These are phyloP conservation scores for Argentina silus DNA, from an alignment of 2,797 vertebrate species.

Conservation along the genomic window DNA sequence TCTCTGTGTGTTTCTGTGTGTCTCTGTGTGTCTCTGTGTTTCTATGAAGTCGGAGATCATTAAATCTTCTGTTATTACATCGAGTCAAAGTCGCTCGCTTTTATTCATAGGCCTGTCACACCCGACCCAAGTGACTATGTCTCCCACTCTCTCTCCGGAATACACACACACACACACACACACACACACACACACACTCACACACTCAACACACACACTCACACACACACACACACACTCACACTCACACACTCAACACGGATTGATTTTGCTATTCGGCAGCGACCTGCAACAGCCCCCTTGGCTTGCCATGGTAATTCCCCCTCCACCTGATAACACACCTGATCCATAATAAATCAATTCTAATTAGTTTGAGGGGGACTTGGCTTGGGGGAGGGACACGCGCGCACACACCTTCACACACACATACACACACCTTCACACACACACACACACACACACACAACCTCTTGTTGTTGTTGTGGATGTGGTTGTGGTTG, in stretches of 20 bases:
- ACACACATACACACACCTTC: no score
- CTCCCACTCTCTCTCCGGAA: background rate
- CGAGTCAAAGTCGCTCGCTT: background rate
- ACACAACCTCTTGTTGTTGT: no score
- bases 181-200: no score
- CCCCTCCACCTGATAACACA: constrained; percentile 91
- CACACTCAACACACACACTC: no score
- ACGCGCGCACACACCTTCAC: no score
- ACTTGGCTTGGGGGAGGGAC: constrained; percentile 76
- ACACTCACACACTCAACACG: constrained; percentile 79
- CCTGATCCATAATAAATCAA: constrained; percentile 95
- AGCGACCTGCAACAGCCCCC: constrained; percentile 84
- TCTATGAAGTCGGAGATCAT: background rate
- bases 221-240: no score
- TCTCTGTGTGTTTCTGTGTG: no score
- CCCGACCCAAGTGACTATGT: background rate
- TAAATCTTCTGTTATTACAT: background rate
- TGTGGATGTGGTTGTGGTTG: no score
- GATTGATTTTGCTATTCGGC: constrained; percentile 91
- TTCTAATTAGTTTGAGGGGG: constrained; percentile 91
- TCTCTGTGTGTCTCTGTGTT: background rate
- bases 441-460: no score
- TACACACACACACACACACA: no score
- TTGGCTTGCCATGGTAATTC: constrained; percentile 86
- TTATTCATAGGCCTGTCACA: background rate